Conservation (phyloP, 2,888 invertebrate species). For the Zaprionus obscuricornis region DNA sequence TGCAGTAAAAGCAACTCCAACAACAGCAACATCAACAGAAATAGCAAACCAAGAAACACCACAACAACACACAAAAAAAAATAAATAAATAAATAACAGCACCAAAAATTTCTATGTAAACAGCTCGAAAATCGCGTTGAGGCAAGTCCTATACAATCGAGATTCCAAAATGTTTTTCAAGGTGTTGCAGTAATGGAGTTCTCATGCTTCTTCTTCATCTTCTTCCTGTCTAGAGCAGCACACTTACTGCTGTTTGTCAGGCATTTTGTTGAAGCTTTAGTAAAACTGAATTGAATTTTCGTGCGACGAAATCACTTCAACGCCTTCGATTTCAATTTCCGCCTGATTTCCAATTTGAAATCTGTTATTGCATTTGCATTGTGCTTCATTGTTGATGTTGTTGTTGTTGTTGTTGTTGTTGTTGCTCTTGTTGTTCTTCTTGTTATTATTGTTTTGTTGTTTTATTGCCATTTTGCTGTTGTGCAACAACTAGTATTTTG, state of each 20-base stretch:
- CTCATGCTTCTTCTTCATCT: background rate
- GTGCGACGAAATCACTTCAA: slow-evolving; percentile 78
- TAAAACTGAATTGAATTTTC: slow-evolving; percentile 71
- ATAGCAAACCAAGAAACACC: slow-evolving; percentile 1
- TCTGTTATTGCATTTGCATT: slow-evolving; percentile 63
- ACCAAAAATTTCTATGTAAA: no score
- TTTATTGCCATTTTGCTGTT: no score
- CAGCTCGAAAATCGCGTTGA: no score
- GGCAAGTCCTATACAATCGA: background rate
- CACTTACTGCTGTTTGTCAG: slow-evolving; percentile 34
- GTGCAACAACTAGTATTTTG: slow-evolving; percentile 4
- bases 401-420: slow-evolving; percentile 2
- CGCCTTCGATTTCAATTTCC: slow-evolving; percentile 78
- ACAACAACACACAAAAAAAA: no score
- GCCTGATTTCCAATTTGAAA: slow-evolving; percentile 68
- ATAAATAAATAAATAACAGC: no score
- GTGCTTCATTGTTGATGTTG: slow-evolving; percentile 19
- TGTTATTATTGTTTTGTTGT: slow-evolving; percentile 8
- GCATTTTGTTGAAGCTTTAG: slow-evolving; percentile 19
- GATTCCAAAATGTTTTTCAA: slow-evolving; percentile 9
- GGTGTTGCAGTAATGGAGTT: slow-evolving; percentile 11
- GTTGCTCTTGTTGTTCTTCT: slow-evolving; percentile 4
- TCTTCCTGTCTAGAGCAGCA: no score
- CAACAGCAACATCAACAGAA: slow-evolving; percentile 29
- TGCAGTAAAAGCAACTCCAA: slow-evolving; percentile 57